Conservation (phyloP, 2,113 vertebrate species). For the Aleadryas rufinucha region DNA sequence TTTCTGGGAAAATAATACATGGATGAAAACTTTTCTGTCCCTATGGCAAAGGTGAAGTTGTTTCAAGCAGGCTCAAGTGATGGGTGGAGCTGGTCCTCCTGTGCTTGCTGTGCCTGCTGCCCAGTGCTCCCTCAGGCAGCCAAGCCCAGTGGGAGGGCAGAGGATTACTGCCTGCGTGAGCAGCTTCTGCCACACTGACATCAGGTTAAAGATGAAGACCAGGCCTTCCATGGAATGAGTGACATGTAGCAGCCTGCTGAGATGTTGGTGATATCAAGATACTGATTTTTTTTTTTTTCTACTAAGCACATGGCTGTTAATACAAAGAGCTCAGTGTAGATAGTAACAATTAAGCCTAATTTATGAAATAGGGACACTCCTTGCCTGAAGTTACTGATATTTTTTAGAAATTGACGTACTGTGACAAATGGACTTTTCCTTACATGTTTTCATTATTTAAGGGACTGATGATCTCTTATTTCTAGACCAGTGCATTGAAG, state of each 20-base stretch:
- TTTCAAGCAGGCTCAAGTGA: background rate
- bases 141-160: background rate
- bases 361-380: background rate
- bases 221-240: conserved; percentile 35
- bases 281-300: background rate
- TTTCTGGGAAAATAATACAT: background rate
- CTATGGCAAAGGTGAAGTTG: background rate
- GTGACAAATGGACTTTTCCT: background rate
- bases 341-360: background rate
- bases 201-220: conserved; percentile 1
- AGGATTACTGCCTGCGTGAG: background rate
- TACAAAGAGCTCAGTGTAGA: conserved; percentile 40
- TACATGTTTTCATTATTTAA: background rate
- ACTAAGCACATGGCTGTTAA: conserved; percentile 6
- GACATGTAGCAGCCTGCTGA: conserved; percentile 57
- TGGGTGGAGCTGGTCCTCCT: background rate
- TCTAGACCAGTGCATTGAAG: background rate
- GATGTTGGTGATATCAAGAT: conserved; percentile 32
- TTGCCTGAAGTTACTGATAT: background rate
- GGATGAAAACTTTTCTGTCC: background rate
- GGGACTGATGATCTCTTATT: background rate
- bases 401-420: background rate
- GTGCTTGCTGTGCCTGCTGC: background rate
- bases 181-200: background rate
- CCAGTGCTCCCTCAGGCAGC: background rate